A percentile compares a stretch with the other conserved stretches of the same genome.
Conservation (phyloP, 1,140 invertebrate genomes). For the Lepidurus arcticus region DNA sequence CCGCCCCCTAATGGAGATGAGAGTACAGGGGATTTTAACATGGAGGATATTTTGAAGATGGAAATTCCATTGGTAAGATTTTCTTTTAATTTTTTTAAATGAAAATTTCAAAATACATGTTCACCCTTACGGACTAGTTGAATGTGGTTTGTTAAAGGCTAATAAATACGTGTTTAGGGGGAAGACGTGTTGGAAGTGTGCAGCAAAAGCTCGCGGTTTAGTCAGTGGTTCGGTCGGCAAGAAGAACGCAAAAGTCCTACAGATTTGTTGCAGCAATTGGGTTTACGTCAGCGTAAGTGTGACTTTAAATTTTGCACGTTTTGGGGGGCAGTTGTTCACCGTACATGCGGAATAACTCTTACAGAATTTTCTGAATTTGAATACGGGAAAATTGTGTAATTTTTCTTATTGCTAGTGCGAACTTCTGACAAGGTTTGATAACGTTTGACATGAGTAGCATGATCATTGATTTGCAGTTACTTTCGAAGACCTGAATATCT, state of each 20-base stretch:
- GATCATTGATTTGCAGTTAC: no score
- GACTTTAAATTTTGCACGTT: no score
- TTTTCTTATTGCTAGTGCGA: no score
- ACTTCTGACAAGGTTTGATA: no score
- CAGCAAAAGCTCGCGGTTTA: conserved; percentile 54
- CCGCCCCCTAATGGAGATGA: not conserved
- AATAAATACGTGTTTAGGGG: conserved; percentile 44
- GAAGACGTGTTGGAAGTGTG: conserved; percentile 50
- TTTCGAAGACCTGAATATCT: no score
- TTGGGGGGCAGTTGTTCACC: no score
- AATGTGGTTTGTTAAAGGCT: not conserved
- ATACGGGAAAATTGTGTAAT: no score
- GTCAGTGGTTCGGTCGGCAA: conserved; percentile 57
- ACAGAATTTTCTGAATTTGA: no score
- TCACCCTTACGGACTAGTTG: no score
- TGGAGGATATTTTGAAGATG: conserved; percentile 65
- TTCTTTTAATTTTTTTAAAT: conserved; percentile 26
- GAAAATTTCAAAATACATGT: not conserved
- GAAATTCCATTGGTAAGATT: conserved; percentile 54
- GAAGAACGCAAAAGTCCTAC: conserved; percentile 37
- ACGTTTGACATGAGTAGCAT: no score
- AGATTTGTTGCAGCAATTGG: not conserved
- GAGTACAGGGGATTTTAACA: conserved; percentile 54
- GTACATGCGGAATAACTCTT: no score
- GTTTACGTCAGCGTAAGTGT: not conserved